Percentiles rank a stretch among this genome's conserved stretches.
These are phyloP conservation scores for Lasioglossum vierecki DNA, from an alignment of 2,888 invertebrate genomes.

Conservation along the genomic window DNA sequence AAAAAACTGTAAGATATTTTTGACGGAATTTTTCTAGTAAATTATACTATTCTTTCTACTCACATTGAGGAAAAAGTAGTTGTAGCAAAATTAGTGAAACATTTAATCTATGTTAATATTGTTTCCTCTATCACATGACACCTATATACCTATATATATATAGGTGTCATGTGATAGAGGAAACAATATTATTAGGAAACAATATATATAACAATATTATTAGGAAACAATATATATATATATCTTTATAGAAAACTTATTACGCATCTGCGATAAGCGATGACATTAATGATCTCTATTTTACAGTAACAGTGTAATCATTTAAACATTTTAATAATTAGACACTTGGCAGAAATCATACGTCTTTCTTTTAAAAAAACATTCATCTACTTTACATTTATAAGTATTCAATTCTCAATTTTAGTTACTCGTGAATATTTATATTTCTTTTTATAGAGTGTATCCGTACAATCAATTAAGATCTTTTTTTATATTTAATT, in stretches of 20 bases:
- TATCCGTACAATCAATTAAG: not conserved
- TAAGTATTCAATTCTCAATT: not conserved
- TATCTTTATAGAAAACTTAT: not conserved
- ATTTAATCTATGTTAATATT: slow-evolving; percentile 1
- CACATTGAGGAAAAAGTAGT: not conserved
- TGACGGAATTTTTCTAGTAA: not conserved
- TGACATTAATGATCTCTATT: slow-evolving; percentile 10
- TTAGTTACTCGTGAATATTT: slow-evolving; percentile 7
- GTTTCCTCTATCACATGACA: slow-evolving; percentile 15
- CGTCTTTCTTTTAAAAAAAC: not conserved
- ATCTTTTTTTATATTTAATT: not conserved
- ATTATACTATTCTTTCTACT: slow-evolving; percentile 7
- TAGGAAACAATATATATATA: too few species aligned
- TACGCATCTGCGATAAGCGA: not conserved
- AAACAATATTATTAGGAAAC: too few species aligned
- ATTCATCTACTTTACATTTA: not conserved
- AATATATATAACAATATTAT: too few species aligned
- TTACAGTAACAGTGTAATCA: not conserved
- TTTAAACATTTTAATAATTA: slow-evolving; percentile 3
- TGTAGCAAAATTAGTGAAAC: not conserved
- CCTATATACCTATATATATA: too few species aligned
- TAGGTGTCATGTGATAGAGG: too few species aligned
- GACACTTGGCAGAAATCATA: not conserved
- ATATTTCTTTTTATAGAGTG: slow-evolving; percentile 14
- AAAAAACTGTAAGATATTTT: not conserved